Base-by-base conservation (phyloP, 2,797 vertebrate genomes). In the Coilia nasus region DNA sequence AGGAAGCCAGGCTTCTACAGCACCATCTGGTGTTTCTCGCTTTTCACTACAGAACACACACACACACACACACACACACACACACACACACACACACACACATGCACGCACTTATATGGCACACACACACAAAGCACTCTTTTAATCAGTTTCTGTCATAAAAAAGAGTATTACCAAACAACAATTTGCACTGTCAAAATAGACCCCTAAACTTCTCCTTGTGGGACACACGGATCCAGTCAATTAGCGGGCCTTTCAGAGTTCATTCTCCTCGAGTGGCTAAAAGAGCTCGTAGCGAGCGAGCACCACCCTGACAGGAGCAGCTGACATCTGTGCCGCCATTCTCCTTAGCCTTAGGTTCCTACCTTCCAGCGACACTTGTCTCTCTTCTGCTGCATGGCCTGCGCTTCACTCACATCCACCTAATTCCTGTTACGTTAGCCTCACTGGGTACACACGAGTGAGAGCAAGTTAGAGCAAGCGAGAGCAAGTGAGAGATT, bases 101-200 rank as follows among this genome's bases (percentile, higher is more conserved):
- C 83, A n/a, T 75, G 59, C 12, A 71, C 64, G 81, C 64, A 28
- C 11, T 31, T 35, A 71, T 28, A 31, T 28, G 6, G 0, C 2
- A 17, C 0, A 71, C 11, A 17, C 11, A 19, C 64, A 93, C 92
- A 91, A 91, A 94, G 94, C 94, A 93, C 91, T 89, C 88, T 92
- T 94, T 94, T 94, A 91, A 95, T 95, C 94, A 93, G 71, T 78
- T 78, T 31, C 71, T 15, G 17, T 3, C 31, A 85, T 91, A 83
- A 90, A 89, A 90, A 93, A 93, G 91, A 90, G 92, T 92, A 92
- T 91, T 88, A 89, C 83, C 81, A 89, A 92, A 90, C 81, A 92
- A 95, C 95, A 95, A 95, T 95, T 95, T 94, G 93, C 94, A 94
- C 92, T 94, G 94, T 95, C 95, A 95, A 95, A 95, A 94, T 95